Conservation (phyloP, 2,113 vertebrate genomes). For the Myiopsitta monachus region DNA sequence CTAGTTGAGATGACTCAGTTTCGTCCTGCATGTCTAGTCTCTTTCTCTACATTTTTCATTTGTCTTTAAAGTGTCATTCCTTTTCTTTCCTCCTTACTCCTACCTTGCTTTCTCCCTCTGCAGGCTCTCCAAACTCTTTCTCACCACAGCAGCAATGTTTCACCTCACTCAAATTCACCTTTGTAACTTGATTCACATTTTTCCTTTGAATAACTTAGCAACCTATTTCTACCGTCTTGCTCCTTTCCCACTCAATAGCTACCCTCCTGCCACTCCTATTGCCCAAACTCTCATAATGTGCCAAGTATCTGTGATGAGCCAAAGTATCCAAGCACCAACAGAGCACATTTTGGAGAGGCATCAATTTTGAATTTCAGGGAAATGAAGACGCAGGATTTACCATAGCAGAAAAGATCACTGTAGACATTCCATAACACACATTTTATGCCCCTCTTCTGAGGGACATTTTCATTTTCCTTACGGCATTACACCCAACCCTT, state of each 20-base stretch:
- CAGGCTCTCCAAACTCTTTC: not conserved
- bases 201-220: not conserved
- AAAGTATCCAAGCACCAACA: not conserved
- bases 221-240: not conserved
- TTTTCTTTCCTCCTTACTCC: not conserved
- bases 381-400: not conserved
- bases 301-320: rapidly evolving
- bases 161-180: not conserved
- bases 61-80: not conserved
- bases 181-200: not conserved
- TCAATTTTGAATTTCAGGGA: not conserved
- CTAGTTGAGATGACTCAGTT: not conserved
- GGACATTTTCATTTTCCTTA: not conserved
- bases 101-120: not conserved
- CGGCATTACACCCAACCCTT: not conserved
- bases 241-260: not conserved
- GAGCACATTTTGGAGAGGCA: not conserved
- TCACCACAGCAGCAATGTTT: not conserved
- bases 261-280: not conserved
- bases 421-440: not conserved
- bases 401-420: not conserved
- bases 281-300: not conserved
- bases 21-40: not conserved
- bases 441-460: not conserved
- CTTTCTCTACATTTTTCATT: not conserved